Percentiles rank a stretch among this genome's conserved stretches.
Conservation (phyloP, 2,113 vertebrate species). For the Tachysurus vachellii region DNA sequence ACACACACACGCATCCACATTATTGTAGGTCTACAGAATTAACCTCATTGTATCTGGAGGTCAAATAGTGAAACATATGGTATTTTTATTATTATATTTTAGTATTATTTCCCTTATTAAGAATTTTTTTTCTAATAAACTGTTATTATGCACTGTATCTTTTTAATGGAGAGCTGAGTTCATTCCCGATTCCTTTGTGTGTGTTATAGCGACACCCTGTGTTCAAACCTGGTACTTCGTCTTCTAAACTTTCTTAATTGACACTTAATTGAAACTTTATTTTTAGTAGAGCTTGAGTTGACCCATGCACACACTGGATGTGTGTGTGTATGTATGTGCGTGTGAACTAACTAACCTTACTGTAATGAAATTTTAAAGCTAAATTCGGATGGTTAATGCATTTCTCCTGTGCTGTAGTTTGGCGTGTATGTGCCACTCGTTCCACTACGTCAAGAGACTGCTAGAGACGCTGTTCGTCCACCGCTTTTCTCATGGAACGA, state of each 20-base stretch:
- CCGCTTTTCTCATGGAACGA: slow-evolving; percentile 91
- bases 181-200: background rate
- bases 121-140: background rate
- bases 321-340: background rate
- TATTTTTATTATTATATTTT: background rate
- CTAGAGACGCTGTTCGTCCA: slow-evolving; percentile 91
- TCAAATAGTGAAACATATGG: background rate
- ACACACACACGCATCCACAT: no score
- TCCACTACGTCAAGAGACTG: slow-evolving; percentile 89
- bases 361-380: background rate
- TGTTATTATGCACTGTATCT: background rate
- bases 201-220: background rate
- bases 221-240: background rate
- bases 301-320: no score
- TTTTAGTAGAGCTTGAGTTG: no score
- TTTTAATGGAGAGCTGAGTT: background rate
- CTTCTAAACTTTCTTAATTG: background rate
- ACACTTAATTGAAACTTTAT: background rate
- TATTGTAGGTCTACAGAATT: background rate
- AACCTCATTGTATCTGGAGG: background rate
- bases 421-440: slow-evolving; percentile 89
- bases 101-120: background rate
- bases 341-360: background rate
- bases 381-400: slow-evolving; percentile 23
- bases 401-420: slow-evolving; percentile 69